Evolutionary conservation across 2,888 invertebrate species (phyloP).

Genomic region (Chloroclysta siterata): DNA sequence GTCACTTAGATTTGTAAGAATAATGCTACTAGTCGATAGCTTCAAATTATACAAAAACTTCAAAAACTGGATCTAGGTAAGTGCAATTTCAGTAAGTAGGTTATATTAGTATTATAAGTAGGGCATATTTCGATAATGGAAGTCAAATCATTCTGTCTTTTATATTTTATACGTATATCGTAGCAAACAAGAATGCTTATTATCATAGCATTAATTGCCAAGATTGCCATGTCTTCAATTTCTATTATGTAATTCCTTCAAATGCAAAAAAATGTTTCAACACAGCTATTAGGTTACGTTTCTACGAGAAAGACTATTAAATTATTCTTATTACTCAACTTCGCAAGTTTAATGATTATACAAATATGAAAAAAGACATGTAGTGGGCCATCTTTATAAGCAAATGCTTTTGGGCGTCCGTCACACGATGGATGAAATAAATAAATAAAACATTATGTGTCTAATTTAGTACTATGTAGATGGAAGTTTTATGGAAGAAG

Average conservation of each 20-base stretch:
- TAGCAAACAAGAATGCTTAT: neutral
- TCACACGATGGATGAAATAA: conserved; percentile 9
- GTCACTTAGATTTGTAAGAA: too few relatives aligned
- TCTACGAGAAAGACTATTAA: conserved; percentile 21
- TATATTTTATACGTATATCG: too few relatives aligned
- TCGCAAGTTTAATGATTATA: conserved; percentile 23
- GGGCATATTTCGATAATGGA: too few relatives aligned
- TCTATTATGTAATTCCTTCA: conserved; percentile 26
- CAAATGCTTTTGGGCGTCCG: conserved; percentile 18
- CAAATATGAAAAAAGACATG: conserved; percentile 33
- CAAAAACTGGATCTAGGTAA: too few relatives aligned
- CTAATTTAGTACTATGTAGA: too few relatives aligned
- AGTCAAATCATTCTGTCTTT: too few relatives aligned
- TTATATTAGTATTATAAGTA: too few relatives aligned
- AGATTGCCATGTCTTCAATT: conserved; percentile 23
- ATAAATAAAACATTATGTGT: neutral
- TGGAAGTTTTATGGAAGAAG: too few relatives aligned
- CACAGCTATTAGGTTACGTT: conserved; percentile 26
- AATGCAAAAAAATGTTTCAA: conserved; percentile 26
- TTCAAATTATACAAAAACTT: too few relatives aligned
- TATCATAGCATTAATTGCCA: conserved; percentile 9
- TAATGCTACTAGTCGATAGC: too few relatives aligned
- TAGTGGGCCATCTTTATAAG: conserved; percentile 27
- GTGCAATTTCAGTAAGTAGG: too few relatives aligned
- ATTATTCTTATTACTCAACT: conserved; percentile 34